phyloP scores from a whole-genome alignment of 2,888 invertebrate genomes.

The Archips xylosteana region DNA sequence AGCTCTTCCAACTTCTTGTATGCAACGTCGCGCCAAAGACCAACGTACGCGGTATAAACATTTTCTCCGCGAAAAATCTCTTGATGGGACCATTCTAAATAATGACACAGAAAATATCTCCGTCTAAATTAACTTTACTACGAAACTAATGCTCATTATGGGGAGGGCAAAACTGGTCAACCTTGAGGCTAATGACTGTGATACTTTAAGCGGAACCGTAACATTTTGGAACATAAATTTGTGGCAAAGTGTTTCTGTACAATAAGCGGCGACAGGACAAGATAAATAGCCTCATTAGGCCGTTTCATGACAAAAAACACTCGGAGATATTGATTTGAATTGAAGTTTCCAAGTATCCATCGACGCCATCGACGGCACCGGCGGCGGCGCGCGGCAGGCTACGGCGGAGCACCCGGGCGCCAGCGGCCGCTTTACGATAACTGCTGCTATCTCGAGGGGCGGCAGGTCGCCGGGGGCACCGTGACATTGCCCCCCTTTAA shows the following conservation, averaged over 20 bases:
- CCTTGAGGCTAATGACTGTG: slow-evolving; percentile 38
- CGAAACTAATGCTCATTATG: slow-evolving; percentile 38
- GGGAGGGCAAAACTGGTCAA: slow-evolving; percentile 33
- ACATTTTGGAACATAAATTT: slow-evolving; percentile 27
- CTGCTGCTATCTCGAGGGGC: slow-evolving; percentile 64
- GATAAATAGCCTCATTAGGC: slow-evolving; percentile 23
- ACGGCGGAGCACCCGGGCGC: slow-evolving; percentile 18
- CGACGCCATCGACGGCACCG: slow-evolving; percentile 40
- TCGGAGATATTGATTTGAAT: slow-evolving; percentile 45
- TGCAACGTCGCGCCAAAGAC: slow-evolving; percentile 49
- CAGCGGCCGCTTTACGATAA: slow-evolving; percentile 62
- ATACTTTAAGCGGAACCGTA: slow-evolving; percentile 25
- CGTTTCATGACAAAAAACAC: slow-evolving; percentile 14
- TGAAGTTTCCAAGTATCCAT: slow-evolving; percentile 45
- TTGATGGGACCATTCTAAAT: slow-evolving; percentile 32
- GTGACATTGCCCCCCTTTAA: slow-evolving; percentile 73
- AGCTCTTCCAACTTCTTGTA: slow-evolving; percentile 55
- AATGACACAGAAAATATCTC: slow-evolving; percentile 35
- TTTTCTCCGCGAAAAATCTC: slow-evolving; percentile 28
- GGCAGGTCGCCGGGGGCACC: slow-evolving; percentile 59
- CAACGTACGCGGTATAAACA: slow-evolving; percentile 41
- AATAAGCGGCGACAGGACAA: slow-evolving; percentile 12
- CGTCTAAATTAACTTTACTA: slow-evolving; percentile 39
- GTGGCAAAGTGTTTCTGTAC: slow-evolving; percentile 9
- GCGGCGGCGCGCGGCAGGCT: slow-evolving; percentile 27